Base-by-base conservation (phyloP, 2,797 vertebrate species). In the Propithecus perrieri region DNA sequence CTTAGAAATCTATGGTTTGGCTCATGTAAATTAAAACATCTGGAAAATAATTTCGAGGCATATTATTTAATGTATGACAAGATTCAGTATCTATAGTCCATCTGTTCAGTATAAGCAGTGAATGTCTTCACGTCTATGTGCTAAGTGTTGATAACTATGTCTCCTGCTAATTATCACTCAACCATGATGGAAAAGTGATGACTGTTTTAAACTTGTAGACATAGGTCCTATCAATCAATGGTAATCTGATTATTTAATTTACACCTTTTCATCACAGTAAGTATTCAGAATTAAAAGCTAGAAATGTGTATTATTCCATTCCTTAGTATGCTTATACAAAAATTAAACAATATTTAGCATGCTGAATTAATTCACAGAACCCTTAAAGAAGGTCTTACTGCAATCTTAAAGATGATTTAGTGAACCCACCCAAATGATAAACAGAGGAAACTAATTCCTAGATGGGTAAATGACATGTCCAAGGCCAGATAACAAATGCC, bases 231-330 rank as follows among this genome's bases (percentile, higher is more conserved):
- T 98, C 98, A 98, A 97, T 99, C 98, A 98, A 97, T 53, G 94
- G 83, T 98, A 98, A 98, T 96, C 97, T 96, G 96, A 99, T 98
- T 98, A 98, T 98, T 98, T 98, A 98, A 98, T 98, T 99, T 98
- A 98, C 98, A 98, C 98, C 95, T 98, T 98, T 96, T 97, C 94
- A 97, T 98, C 96, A 96, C 92, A 98, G 97, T 83, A 97, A 86
- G 90, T 95, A 96, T 97, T 98, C 98, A 97, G 96, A 98, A 98
- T 96, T 96, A 92, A 98, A 98, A 96, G 85, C 92, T 97, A 98
- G 98, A 98, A 97, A 95, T 96, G 94, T 85, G 67, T 98, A 98
- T 96, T 97, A 94, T 96, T n/a, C 41, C 20, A 50, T 67, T 98
- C 95, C 79, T 97, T 97, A 1, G 24, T 95, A 95, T 61, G 91